A percentile compares a stretch with the other conserved stretches of the same genome.
Conservation (phyloP, 2,797 vertebrate species). For the Paedocypris micromegethes region DNA sequence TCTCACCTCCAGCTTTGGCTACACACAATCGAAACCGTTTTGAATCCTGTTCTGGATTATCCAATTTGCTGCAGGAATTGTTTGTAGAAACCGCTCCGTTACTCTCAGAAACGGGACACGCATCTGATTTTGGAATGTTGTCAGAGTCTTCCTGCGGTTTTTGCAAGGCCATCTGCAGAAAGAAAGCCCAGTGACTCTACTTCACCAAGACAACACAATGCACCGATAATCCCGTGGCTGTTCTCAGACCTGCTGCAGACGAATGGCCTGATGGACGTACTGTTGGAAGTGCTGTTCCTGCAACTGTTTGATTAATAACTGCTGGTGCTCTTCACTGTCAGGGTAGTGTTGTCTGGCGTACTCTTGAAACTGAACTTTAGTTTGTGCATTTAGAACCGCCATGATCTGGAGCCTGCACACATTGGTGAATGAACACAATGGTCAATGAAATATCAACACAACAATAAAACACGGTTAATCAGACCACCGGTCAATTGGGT, state of each 20-base stretch:
- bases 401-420: conserved; percentile 88
- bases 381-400: conserved; percentile 93
- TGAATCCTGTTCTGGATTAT: background rate
- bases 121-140: conserved; percentile 44
- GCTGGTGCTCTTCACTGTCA: conserved; percentile 89
- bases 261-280: conserved; percentile 94
- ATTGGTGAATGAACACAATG: background rate
- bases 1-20: conserved; percentile 27
- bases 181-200: background rate
- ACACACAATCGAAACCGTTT: conserved; percentile 24
- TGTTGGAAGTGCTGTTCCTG: conserved; percentile 97
- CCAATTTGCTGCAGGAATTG: conserved; percentile 32
- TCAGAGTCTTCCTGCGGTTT: conserved; percentile 76
- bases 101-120: background rate
- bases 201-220: background rate
- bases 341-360: conserved; percentile 92
- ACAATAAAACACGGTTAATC: too few relatives aligned
- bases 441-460: too few relatives aligned
- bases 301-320: conserved; percentile 89
- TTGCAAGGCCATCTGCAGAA: conserved; percentile 80
- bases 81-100: conserved; percentile 46
- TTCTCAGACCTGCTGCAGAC: conserved; percentile 90
- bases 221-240: conserved; percentile 59
- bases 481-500: too few relatives aligned
- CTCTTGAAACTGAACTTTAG: conserved; percentile 93